Evolutionary conservation across 2,797 vertebrate species (phyloP), one percentile per base, ranked within the genome.

Genomic region (Diplodus sargus): DNA sequence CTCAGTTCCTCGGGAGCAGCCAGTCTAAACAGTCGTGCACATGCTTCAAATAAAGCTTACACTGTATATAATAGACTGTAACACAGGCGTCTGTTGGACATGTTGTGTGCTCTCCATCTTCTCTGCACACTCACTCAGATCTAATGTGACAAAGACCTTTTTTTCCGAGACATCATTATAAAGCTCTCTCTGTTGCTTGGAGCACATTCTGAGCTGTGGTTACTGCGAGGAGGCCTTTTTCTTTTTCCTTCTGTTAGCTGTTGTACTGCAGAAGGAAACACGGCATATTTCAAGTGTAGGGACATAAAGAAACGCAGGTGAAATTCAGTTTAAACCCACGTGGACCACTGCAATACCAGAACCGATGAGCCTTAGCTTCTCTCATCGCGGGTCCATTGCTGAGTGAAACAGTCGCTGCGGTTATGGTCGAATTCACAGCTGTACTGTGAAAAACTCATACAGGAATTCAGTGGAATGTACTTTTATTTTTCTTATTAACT

Each of bases 11-110:
- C 0, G 0, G 14, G 54, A n/a, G 54, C 57, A 22, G 4, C 8
- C 23, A 59, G n/a, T 64, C 39, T 83, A 88, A 82, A 85, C 63
- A 57, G 42, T 54, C 74, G 54, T 34, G 43, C 45, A 18, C 34
- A 11, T 25, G 43, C 39, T 76, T 80, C 4, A 84, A 49, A 68
- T 77, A 49, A n/a, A 39, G 48, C n/a, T n/a, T 0, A 12, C 22
- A n/a, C 6, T 69, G 77, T 79, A 7, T 81, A 58, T 70, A 81
- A 22, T 17, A 28, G 11, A 52, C 59, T 42, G 54, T 60, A 63
- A 73, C 54, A 65, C 39, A 30, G 57, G 45, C 13, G 18, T 71
- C 28, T 67, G 56, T 54, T 25, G 22, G 34, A 34, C 48, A 48
- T 56, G 25, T 65, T 23, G 8, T 71, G 68, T 65, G 53, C 34